Base-by-base conservation (phyloP, 2,888 invertebrate species). In the Bembecia ichneumoniformis region DNA sequence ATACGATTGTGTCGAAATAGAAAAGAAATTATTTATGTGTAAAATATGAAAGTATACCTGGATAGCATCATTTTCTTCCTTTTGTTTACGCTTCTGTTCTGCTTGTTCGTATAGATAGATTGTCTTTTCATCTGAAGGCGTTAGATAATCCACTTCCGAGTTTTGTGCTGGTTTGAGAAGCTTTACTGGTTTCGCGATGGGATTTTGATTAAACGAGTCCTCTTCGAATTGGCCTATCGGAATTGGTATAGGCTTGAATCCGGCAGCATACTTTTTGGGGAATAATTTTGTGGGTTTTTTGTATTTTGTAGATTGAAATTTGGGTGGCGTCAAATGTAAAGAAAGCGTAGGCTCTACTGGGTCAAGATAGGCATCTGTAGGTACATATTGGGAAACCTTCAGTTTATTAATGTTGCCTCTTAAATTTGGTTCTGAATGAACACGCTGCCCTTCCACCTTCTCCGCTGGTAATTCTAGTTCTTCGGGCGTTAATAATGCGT, bases 221-320 rank as follows among this genome's bases (percentile, higher is more conserved):
- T 75, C 77, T 40, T 64, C 67, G 51, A 68, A 81, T 55, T 79
- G 79, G 3, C 63, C 63, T 51, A 86, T 63, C 5, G 87, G 87
- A 56, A 87, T 83, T 1, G 81, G 75, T 44, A 86, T 65, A 0
- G 87, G 83, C 49, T 84, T 87, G 49, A 89, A 82, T 16, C 81
- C 80, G 46, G 82, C 77, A 53, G 77, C 69, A 65, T 82, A 90
- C 63, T 91, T 91, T 64, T 91, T 91, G 0, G 91, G 91, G 59
- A 88, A 90, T 17, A 82, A 60, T 59, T 86, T 86, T 15, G 90
- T 90, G 2, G 90, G 90, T 16, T 71, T 66, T 56, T 86, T 78
- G 40, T 66, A 61, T 55, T 70, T 74, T 57, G 67, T 70, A 59
- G 56, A 63, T 66, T 62, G 62, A 48, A 57, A 74, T 57, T 63